These are phyloP conservation scores for Etheostoma spectabile DNA, from an alignment of 2,113 vertebrate species.

Conservation along the genomic window DNA sequence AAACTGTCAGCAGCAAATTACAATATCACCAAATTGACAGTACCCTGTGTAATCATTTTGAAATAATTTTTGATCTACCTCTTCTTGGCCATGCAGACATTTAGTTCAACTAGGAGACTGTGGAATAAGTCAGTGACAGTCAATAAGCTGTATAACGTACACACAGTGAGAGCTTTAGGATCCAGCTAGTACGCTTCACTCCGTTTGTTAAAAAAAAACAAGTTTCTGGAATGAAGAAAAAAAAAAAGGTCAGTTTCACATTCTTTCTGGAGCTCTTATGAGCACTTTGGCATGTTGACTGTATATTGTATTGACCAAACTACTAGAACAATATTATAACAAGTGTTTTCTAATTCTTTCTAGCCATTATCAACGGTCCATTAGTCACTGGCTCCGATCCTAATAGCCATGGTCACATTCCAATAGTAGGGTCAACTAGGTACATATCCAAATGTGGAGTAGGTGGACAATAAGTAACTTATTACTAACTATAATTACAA, in stretches of 20 bases:
- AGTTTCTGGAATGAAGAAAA: no score
- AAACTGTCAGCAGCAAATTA: neutral
- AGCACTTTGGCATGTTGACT: no score
- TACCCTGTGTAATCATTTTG: neutral
- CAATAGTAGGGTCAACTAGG: neutral
- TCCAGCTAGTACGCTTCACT: no score
- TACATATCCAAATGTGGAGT: no score
- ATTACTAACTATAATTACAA: no score
- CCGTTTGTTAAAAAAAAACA: no score
- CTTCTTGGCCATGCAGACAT: neutral
- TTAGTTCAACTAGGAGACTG: neutral
- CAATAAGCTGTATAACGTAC: no score
- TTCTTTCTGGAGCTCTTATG: no score
- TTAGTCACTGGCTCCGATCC: neutral
- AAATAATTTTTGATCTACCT: neutral
- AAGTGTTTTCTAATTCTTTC: neutral
- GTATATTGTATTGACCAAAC: neutral
- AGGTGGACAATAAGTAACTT: neutral
- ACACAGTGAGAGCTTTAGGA: no score
- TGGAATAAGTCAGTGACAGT: no score
- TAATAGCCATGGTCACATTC: neutral
- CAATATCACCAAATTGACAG: neutral
- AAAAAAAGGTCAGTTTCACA: no score
- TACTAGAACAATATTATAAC: neutral
- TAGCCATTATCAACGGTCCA: no score